Evolutionary conservation across 1,140 invertebrate species (phyloP).

Genomic region (Microplitis demolitor): DNA sequence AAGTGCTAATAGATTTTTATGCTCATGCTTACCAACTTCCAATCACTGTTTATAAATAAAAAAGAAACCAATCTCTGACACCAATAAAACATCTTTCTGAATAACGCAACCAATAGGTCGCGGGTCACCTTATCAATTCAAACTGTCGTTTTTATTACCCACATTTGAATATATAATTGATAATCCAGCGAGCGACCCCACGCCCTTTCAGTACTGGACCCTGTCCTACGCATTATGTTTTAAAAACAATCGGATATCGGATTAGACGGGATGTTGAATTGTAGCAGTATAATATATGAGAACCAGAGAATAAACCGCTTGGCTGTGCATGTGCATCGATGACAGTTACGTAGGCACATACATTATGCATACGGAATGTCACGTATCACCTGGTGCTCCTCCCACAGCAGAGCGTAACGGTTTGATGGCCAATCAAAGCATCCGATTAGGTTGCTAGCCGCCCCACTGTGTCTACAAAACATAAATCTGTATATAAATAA

Average conservation of each 20-base stretch:
- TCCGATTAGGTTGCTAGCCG: slow-evolving; percentile 1
- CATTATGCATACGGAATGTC: slow-evolving; percentile 40
- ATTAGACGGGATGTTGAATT: not conserved
- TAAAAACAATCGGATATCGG: too few species aligned
- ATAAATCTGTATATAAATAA: too few species aligned
- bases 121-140: not conserved
- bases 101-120: too few species aligned
- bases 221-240: not conserved
- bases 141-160: not conserved
- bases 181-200: not conserved
- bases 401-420: slow-evolving; percentile 40
- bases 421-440: slow-evolving; percentile 37
- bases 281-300: not conserved
- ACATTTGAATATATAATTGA: not conserved
- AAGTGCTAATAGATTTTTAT: not conserved
- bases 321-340: slow-evolving; percentile 25
- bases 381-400: slow-evolving; percentile 35
- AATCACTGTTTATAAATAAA: too few species aligned
- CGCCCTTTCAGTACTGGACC: not conserved
- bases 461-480: not conserved
- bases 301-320: not conserved
- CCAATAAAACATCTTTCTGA: too few species aligned
- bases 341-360: slow-evolving; percentile 43
- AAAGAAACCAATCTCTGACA: too few species aligned
- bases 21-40: too few species aligned